phyloP scores from a whole-genome alignment of 2,888 invertebrate genomes.

The Agonopterix subpropinquella region DNA sequence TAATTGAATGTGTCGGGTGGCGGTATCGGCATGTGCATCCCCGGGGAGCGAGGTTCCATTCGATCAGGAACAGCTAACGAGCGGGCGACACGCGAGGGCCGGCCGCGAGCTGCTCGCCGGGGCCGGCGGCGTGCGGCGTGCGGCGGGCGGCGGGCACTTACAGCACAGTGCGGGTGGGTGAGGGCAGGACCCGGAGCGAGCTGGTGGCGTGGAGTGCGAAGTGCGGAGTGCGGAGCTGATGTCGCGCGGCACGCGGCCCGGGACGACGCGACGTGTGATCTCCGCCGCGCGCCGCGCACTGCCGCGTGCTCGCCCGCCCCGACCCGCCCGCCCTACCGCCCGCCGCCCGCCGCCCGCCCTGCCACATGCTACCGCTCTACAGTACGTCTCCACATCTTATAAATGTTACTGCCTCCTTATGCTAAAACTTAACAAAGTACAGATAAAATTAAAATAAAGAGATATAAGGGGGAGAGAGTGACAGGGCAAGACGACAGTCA shows the following conservation, averaged over 20 bases:
- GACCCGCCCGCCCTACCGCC: constrained; percentile 12
- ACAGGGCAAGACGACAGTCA: too few relatives aligned
- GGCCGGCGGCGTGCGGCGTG: constrained; percentile 18
- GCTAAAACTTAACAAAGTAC: too few relatives aligned
- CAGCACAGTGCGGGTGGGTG: constrained; percentile 20
- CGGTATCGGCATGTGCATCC: constrained; percentile 6
- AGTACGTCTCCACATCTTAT: background rate
- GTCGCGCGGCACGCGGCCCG: constrained; percentile 8
- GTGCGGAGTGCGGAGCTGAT: constrained; percentile 2
- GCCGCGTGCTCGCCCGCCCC: constrained; percentile 19
- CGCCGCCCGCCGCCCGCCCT: constrained; percentile 12
- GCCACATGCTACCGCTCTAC: constrained; percentile 18
- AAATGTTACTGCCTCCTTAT: too few relatives aligned
- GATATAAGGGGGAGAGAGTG: too few relatives aligned
- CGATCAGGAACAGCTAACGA: too few relatives aligned
- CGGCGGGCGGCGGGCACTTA: constrained; percentile 4
- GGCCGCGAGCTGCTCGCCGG: background rate
- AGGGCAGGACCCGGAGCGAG: background rate
- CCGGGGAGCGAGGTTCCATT: too few relatives aligned
- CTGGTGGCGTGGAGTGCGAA: background rate
- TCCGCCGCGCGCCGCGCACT: constrained; percentile 63
- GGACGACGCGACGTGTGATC: constrained; percentile 34
- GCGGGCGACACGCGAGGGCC: background rate
- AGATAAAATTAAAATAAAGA: too few relatives aligned
- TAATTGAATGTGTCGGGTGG: background rate